phyloP scores from a whole-genome alignment of 2,113 vertebrate species.

The Cacatua alba region DNA sequence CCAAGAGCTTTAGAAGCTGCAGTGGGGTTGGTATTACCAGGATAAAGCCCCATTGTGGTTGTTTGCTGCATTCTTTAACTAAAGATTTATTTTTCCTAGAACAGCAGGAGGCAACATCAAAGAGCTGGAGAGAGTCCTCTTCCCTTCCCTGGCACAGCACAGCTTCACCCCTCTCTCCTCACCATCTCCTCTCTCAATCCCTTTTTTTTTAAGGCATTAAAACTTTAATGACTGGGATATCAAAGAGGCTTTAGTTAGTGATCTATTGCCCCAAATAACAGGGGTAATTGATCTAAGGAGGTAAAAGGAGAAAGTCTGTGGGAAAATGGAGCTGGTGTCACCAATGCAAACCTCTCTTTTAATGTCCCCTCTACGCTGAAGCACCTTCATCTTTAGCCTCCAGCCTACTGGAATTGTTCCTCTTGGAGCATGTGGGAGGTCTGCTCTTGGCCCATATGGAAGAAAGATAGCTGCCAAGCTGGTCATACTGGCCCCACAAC shows the following conservation, averaged over 20 bases:
- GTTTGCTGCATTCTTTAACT: conserved; percentile 46
- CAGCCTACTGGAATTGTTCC: neutral
- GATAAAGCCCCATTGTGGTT: conserved; percentile 45
- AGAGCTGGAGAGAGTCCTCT: neutral
- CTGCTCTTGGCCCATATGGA: neutral
- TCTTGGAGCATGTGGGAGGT: neutral
- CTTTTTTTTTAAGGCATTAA: neutral
- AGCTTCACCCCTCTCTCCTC: neutral
- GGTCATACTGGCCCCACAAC: neutral
- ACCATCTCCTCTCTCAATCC: neutral
- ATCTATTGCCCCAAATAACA: neutral
- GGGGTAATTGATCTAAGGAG: neutral
- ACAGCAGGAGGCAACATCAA: conserved; percentile 13
- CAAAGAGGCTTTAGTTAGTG: neutral
- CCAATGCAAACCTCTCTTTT: neutral
- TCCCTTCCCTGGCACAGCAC: neutral
- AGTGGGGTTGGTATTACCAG: neutral
- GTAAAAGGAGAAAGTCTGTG: neutral
- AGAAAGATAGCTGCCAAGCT: neutral
- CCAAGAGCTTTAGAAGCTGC: conserved; percentile 22
- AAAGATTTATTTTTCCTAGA: conserved; percentile 62
- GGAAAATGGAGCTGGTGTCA: neutral
- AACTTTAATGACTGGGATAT: neutral
- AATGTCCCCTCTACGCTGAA: neutral
- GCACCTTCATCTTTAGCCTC: neutral